A percentile compares a stretch with the other conserved stretches of the same genome.
These are phyloP conservation scores for Pseudomyrmex concolor DNA, from an alignment of 1,140 invertebrate genomes.

Conservation along the genomic window DNA sequence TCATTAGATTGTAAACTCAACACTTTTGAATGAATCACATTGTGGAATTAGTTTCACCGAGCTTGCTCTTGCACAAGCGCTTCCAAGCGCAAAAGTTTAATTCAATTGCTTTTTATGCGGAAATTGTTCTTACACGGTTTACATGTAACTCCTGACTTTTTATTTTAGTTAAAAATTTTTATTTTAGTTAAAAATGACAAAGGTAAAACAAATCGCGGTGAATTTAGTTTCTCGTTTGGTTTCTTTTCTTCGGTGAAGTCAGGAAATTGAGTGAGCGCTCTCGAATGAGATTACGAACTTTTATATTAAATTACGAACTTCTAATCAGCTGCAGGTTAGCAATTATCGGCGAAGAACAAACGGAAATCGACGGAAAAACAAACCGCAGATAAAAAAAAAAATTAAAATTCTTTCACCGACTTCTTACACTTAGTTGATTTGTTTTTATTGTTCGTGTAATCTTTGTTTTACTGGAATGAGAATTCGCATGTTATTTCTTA, in stretches of 20 bases:
- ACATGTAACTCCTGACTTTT: constrained; percentile 6
- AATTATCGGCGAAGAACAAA: background rate
- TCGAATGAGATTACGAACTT: background rate
- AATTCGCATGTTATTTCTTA: background rate
- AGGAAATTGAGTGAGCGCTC: background rate
- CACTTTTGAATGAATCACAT: background rate
- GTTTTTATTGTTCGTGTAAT: background rate
- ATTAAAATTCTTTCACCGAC: background rate
- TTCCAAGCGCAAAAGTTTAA: constrained; percentile 37
- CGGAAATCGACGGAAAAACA: background rate
- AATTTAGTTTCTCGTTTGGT: constrained; percentile 3
- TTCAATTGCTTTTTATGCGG: constrained; percentile 19
- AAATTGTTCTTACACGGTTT: background rate
- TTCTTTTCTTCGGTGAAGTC: background rate
- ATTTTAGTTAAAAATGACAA: constrained; percentile 13
- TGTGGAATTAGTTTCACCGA: constrained; percentile 27
- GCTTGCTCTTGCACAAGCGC: background rate
- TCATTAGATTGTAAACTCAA: background rate
- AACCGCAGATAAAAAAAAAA: background rate
- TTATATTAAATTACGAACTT: background rate
- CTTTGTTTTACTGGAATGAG: constrained; percentile 19
- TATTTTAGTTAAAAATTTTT: constrained; percentile 4
- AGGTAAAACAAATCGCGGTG: background rate
- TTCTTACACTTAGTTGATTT: no score
- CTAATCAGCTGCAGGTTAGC: background rate